phyloP scores from a whole-genome alignment of 2,113 vertebrate genomes.

The Triplophysa dalaica region DNA sequence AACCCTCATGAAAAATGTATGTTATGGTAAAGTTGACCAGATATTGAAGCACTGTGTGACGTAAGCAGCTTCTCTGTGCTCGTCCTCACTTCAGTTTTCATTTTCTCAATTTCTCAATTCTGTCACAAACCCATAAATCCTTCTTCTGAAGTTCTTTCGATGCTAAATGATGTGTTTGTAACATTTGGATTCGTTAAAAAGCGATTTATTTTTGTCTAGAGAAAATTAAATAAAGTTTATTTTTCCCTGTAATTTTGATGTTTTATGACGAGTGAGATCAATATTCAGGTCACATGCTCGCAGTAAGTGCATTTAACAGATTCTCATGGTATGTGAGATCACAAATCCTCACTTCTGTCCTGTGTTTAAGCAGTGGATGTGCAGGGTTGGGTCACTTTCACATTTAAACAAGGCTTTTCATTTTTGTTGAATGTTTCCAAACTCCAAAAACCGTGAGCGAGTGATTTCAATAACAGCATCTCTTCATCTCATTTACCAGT shows the following conservation, averaged over 20 bases:
- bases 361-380: too few species aligned
- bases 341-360: not conserved
- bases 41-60: conserved; percentile 7
- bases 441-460: too few species aligned
- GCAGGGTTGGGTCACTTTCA: too few species aligned
- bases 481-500: too few species aligned
- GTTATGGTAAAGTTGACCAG: not conserved
- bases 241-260: conserved; percentile 23
- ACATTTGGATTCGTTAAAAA: conserved; percentile 21
- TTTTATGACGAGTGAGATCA: not conserved
- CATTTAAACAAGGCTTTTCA: too few species aligned
- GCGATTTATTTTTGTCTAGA: conserved; percentile 41
- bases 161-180: conserved; percentile 4
- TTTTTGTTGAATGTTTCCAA: too few species aligned
- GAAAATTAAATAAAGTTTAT: conserved; percentile 64
- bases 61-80: not conserved
- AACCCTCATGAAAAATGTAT: not conserved
- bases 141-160: conserved; percentile 15
- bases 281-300: not conserved
- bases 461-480: too few species aligned
- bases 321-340: too few species aligned
- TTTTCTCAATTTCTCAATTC: conserved; percentile 25
- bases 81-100: not conserved
- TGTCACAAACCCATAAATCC: not conserved
- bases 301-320: not conserved